Percentiles rank a stretch among this genome's conserved stretches.
Conservation (phyloP, 1,140 invertebrate species). For the Cephus cinctus region DNA sequence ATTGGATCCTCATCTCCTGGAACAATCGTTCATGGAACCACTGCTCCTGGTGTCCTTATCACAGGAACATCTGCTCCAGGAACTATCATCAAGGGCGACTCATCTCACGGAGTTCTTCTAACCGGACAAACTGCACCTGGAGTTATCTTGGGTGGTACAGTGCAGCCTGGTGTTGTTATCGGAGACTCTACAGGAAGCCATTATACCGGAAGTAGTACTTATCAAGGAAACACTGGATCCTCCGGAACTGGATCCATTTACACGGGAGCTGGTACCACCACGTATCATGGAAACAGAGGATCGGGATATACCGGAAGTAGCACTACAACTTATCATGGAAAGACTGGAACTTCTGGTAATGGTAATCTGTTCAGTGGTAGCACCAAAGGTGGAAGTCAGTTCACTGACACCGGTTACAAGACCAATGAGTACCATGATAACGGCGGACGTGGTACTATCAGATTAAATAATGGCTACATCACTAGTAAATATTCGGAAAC, state of each 20-base stretch:
- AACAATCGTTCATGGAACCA: slow-evolving; percentile 12
- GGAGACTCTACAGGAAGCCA: slow-evolving; percentile 13
- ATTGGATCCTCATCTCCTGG: neutral
- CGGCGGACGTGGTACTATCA: slow-evolving; percentile 35
- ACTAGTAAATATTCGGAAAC: slow-evolving; percentile 35
- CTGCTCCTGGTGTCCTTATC: slow-evolving; percentile 8
- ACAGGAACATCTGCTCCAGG: slow-evolving; percentile 10
- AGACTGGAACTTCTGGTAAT: neutral
- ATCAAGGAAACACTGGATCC: slow-evolving; percentile 4
- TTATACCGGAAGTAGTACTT: slow-evolving; percentile 1
- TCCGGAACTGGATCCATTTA: neutral
- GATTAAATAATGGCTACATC: slow-evolving; percentile 35
- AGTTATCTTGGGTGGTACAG: slow-evolving; percentile 11
- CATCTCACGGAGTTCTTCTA: slow-evolving; percentile 12
- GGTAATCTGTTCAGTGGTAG: slow-evolving; percentile 6
- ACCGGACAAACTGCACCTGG: slow-evolving; percentile 24
- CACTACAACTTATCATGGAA: slow-evolving; percentile 11
- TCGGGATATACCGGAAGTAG: neutral
- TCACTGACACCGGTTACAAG: slow-evolving; percentile 24
- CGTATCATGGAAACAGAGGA: neutral
- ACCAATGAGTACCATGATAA: slow-evolving; percentile 41
- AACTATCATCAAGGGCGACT: slow-evolving; percentile 17
- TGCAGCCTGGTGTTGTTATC: slow-evolving; percentile 21
- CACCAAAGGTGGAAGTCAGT: slow-evolving; percentile 2
- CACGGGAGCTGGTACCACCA: neutral